A percentile compares a stretch with the other conserved stretches of the same genome.
Evolutionary conservation across 2,888 invertebrate species (phyloP).

Genomic region (Synergus itoensis): DNA sequence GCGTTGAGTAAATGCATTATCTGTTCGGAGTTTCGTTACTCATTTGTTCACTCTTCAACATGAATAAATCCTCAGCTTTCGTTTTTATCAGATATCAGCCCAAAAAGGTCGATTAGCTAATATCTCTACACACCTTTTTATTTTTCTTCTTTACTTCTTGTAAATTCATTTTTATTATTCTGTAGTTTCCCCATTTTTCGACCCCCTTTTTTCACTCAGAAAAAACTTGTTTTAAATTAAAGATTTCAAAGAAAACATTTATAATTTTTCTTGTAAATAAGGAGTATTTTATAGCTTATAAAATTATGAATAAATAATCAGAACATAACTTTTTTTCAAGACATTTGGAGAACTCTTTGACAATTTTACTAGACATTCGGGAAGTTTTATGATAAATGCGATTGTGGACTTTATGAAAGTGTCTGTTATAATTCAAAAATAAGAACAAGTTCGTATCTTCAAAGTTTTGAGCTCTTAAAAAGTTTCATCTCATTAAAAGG

Average conservation of each 20-base stretch:
- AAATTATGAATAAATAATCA: too few relatives aligned
- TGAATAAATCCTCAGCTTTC: background rate
- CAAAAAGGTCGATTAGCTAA: background rate
- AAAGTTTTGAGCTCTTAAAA: background rate
- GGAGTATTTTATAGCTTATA: too few relatives aligned
- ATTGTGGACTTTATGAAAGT: background rate
- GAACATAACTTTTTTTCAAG: background rate
- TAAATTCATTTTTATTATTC: background rate
- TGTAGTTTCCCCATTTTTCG: background rate
- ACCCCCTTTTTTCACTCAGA: background rate
- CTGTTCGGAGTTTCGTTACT: slow-evolving; percentile 57
- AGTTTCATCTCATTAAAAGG: background rate
- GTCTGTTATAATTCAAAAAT: background rate
- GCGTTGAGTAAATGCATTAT: slow-evolving; percentile 58
- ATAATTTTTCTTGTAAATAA: background rate
- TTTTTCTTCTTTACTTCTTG: background rate
- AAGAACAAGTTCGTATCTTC: background rate
- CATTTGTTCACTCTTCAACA: slow-evolving; percentile 26
- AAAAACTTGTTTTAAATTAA: too few relatives aligned
- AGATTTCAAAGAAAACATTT: background rate
- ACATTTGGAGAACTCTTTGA: background rate
- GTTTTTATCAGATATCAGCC: background rate
- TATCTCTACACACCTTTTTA: background rate
- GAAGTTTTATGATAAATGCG: background rate
- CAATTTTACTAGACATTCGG: background rate